These are phyloP conservation scores for Lindbergichthys nudifrons DNA, from an alignment of 2,797 vertebrate genomes.

Conservation along the genomic window DNA sequence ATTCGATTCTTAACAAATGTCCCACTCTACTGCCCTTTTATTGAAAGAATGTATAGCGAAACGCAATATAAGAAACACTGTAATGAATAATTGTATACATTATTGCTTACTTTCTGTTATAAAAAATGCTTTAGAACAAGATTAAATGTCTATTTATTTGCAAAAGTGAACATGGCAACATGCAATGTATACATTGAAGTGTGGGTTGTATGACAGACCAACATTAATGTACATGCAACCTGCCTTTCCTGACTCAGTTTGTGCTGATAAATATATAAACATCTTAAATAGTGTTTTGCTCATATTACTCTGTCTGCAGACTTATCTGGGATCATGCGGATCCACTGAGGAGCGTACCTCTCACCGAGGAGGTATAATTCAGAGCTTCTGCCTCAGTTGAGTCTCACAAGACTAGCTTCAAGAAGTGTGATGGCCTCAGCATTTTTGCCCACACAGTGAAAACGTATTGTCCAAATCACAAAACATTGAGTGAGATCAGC, in stretches of 20 bases:
- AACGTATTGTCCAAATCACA: constrained; percentile 89
- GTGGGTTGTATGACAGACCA: background rate
- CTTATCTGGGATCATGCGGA: constrained; percentile 63
- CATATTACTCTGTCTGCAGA: constrained; percentile 57
- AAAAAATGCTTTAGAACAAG: background rate
- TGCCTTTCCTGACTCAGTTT: background rate
- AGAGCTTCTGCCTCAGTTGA: constrained; percentile 78
- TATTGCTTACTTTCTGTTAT: background rate
- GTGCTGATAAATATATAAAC: background rate
- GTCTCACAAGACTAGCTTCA: constrained; percentile 79
- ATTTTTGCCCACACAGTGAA: constrained; percentile 84
- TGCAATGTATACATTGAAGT: background rate
- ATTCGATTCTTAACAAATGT: background rate
- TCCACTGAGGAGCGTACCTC: constrained; percentile 68
- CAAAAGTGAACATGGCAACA: background rate
- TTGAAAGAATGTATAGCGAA: background rate
- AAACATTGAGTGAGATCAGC: constrained; percentile 91
- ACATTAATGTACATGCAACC: background rate
- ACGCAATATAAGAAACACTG: background rate
- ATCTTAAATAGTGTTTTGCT: constrained; percentile 6
- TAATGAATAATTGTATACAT: background rate
- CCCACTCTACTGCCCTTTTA: background rate
- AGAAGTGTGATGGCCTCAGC: constrained; percentile 86
- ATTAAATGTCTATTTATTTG: background rate
- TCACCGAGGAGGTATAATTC: constrained; percentile 78